Conservation (phyloP, 1,140 invertebrate species). For the Pogonomyrmex barbatus region DNA sequence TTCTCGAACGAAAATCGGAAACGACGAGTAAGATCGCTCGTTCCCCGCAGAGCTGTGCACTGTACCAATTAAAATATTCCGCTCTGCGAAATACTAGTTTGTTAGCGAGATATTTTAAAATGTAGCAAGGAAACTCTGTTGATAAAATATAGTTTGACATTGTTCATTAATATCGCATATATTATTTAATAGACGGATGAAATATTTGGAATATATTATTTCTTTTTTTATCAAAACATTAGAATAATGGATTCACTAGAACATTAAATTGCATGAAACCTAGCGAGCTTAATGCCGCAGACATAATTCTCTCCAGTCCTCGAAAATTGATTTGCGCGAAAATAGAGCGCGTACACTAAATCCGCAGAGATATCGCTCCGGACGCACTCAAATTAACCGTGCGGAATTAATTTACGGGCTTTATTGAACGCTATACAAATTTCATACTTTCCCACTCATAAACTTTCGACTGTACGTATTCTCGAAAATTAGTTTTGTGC, state of each 20-base stretch:
- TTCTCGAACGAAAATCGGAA: slow-evolving; percentile 32
- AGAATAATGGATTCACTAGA: background rate
- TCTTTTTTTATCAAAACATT: background rate
- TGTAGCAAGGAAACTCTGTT: background rate
- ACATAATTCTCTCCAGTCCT: background rate
- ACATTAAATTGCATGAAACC: background rate
- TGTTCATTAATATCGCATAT: background rate
- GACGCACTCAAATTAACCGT: slow-evolving; percentile 34
- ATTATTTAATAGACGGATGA: background rate
- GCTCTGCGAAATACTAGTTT: background rate
- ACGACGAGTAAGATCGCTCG: background rate
- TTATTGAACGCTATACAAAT: slow-evolving; percentile 44
- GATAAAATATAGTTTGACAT: background rate
- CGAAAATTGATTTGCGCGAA: slow-evolving; percentile 35
- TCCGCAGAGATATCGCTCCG: background rate
- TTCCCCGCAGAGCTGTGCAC: background rate
- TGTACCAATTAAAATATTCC: background rate
- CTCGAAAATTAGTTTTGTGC: slow-evolving; percentile 46
- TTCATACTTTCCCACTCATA: slow-evolving; percentile 40
- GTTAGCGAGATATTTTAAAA: background rate
- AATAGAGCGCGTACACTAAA: slow-evolving; percentile 6
- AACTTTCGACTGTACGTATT: slow-evolving; percentile 10
- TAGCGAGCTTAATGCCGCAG: background rate
- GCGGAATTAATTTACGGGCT: slow-evolving; percentile 38
- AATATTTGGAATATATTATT: background rate